phyloP scores from a whole-genome alignment of 2,113 vertebrate genomes.

The Cinclus cinclus region DNA sequence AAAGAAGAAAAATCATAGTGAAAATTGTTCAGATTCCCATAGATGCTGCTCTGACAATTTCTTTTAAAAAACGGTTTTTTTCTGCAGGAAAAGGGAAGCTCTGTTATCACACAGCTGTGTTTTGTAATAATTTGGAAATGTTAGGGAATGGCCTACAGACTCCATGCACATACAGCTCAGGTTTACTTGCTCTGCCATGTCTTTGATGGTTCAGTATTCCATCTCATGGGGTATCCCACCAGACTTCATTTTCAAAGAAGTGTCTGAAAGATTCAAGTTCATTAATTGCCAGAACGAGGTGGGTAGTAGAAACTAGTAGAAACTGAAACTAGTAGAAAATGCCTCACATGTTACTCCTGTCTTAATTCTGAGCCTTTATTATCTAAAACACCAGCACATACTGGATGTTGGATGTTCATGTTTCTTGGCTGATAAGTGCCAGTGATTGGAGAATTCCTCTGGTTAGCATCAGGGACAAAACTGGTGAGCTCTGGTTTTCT shows the following conservation, averaged over 20 bases:
- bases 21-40: neutral
- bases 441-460: neutral
- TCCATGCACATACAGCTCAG: neutral
- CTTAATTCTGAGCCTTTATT: neutral
- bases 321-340: neutral
- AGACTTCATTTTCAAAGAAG: neutral
- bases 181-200: neutral
- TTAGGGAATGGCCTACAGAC: neutral
- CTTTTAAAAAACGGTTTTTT: neutral
- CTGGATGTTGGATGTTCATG: neutral
- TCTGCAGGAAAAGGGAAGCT: neutral
- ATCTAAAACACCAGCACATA: neutral
- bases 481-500: conserved; percentile 33
- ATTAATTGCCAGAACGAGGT: neutral
- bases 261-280: neutral
- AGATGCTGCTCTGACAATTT: neutral
- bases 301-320: neutral
- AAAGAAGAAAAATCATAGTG: neutral
- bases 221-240: neutral
- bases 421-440: neutral
- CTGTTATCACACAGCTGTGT: neutral
- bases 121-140: neutral
- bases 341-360: neutral
- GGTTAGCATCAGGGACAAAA: conserved; percentile 8
- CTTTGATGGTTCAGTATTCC: neutral